Conservation (phyloP, 2,797 vertebrate species). For the Gadopsis marmoratus region DNA sequence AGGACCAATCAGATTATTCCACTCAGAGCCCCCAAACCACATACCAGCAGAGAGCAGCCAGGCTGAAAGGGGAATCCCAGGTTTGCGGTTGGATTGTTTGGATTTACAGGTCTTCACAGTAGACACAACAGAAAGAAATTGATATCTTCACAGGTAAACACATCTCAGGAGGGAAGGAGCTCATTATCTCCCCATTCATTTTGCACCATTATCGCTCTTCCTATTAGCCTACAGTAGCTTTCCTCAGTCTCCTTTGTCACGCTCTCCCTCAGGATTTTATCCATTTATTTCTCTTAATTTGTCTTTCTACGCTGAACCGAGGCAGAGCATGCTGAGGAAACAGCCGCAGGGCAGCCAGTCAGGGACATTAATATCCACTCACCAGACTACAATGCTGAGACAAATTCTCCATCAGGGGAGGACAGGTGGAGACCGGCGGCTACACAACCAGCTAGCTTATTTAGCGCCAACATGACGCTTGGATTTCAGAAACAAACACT, state of each 20-base stretch:
- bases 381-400: slow-evolving; percentile 14
- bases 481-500: slow-evolving; percentile 64
- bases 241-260: slow-evolving; percentile 11
- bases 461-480: slow-evolving; percentile 38
- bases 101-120: slow-evolving; percentile 13
- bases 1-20: slow-evolving; percentile 43
- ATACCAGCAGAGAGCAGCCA: background rate
- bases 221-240: slow-evolving; percentile 4
- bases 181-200: slow-evolving; percentile 25
- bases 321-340: slow-evolving; percentile 35
- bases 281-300: slow-evolving; percentile 48
- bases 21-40: slow-evolving; percentile 24
- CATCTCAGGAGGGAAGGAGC: slow-evolving; percentile 11
- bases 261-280: slow-evolving; percentile 10
- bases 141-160: slow-evolving; percentile 38
- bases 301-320: slow-evolving; percentile 34
- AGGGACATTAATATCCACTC: slow-evolving; percentile 66
- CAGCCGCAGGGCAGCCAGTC: slow-evolving; percentile 58
- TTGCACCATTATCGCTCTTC: slow-evolving; percentile 8
- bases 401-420: slow-evolving; percentile 41
- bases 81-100: slow-evolving; percentile 26
- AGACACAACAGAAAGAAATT: slow-evolving; percentile 36
- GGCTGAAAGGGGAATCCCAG: slow-evolving; percentile 24
- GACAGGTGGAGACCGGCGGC: slow-evolving; percentile 17
- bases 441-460: slow-evolving; percentile 35